These are phyloP conservation scores for Macrostomum cliftonense DNA, from an alignment of 2,888 invertebrate genomes.

Conservation along the genomic window DNA sequence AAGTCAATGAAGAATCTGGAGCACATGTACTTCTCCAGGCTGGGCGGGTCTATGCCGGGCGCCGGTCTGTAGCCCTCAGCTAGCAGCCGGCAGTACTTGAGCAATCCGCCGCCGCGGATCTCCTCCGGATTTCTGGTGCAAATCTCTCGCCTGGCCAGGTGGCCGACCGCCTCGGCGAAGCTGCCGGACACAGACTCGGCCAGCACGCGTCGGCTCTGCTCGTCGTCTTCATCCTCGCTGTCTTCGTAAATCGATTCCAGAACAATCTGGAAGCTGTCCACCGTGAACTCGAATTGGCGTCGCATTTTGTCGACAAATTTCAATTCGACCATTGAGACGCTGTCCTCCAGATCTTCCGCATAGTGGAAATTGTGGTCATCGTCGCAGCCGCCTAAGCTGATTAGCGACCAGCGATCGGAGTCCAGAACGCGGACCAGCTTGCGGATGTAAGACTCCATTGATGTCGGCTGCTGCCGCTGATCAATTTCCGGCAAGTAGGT, in stretches of 20 bases:
- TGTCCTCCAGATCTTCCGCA: too few relatives aligned
- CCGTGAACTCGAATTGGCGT: conserved; percentile 94
- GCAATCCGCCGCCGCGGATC: conserved; percentile 87
- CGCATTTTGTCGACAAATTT: conserved; percentile 98
- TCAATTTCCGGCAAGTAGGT: conserved; percentile 51
- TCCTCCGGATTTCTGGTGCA: conserved; percentile 94
- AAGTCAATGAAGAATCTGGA: conserved; percentile 99
- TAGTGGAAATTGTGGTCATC: too few relatives aligned
- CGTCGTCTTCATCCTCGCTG: conserved; percentile 46
- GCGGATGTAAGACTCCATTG: conserved; percentile 57
- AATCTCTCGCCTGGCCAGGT: conserved; percentile 84
- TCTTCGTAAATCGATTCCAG: conserved; percentile 81
- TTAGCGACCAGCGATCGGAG: conserved; percentile 90
- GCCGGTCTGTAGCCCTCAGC: conserved; percentile 81
- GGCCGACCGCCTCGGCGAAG: conserved; percentile 79
- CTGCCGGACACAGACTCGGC: conserved; percentile 92
- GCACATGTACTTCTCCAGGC: conserved; percentile 96
- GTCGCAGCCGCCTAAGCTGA: conserved; percentile 60
- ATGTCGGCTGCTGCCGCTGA: too few relatives aligned
- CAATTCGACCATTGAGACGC: conserved; percentile 61
- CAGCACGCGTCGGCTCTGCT: conserved; percentile 41
- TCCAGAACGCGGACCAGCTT: conserved; percentile 86
- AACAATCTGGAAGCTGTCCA: conserved; percentile 95
- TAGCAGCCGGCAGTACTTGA: conserved; percentile 92
- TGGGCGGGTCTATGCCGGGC: conserved; percentile 60